phyloP scores from a whole-genome alignment of 2,797 vertebrate species.

The Phyllotis vaccarum region DNA sequence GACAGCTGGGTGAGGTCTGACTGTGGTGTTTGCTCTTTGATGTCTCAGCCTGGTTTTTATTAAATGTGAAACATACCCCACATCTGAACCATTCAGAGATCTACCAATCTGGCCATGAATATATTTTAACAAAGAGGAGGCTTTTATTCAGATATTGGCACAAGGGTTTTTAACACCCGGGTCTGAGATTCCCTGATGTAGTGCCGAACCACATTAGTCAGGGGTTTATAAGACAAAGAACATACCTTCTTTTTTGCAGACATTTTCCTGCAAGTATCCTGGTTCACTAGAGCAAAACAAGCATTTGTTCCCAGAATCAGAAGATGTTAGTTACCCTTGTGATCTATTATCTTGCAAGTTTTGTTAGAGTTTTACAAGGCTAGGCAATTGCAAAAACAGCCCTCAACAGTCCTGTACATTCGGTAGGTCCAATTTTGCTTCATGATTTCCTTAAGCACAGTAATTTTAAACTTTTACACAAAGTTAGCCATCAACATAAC shows the following conservation, averaged over 20 bases:
- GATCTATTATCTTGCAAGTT: no score
- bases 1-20: no score
- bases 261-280: neutral
- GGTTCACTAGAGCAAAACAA: no score
- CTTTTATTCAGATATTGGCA: neutral
- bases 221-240: neutral
- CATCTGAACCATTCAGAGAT: neutral
- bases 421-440: neutral
- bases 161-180: neutral
- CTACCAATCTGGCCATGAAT: neutral
- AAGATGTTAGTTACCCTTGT: no score
- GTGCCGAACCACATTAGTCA: neutral
- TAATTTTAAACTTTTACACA: neutral
- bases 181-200: neutral
- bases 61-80: no score
- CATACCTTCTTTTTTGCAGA: neutral
- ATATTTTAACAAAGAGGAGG: neutral
- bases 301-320: no score
- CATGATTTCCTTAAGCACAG: neutral
- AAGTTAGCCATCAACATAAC: no score
- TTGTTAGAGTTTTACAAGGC: no score
- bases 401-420: neutral
- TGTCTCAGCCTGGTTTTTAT: no score
- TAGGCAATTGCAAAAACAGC: neutral
- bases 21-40: no score